Percentiles rank a stretch among this genome's conserved stretches.
Evolutionary conservation across 2,113 vertebrate genomes (phyloP).

Genomic region (Saimiri boliviensis): DNA sequence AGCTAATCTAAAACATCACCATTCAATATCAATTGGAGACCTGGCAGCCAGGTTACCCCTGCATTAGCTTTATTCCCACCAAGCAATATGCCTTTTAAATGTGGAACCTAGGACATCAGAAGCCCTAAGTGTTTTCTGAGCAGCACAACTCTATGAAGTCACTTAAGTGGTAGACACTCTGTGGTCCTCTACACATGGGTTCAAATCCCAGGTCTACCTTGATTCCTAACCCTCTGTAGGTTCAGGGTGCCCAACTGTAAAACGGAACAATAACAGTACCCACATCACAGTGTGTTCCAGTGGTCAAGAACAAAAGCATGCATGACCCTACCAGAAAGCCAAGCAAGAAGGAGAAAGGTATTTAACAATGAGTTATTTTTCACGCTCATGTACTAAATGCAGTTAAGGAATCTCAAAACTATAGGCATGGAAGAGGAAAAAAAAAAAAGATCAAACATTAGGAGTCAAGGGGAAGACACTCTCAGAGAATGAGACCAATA

Average conservation of each 20-base stretch:
- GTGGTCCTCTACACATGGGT: background rate
- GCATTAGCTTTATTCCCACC: background rate
- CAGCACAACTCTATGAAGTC: background rate
- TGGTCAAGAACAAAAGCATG: background rate
- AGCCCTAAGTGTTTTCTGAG: background rate
- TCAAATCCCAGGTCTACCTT: background rate
- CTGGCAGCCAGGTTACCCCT: background rate
- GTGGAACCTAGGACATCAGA: background rate
- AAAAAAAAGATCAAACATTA: background rate
- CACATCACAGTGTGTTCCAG: background rate
- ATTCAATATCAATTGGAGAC: fast-evolving
- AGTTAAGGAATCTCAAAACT: background rate
- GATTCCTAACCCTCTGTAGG: background rate
- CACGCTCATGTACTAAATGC: background rate
- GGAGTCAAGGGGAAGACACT: background rate
- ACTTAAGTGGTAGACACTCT: background rate
- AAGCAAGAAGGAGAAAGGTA: background rate
- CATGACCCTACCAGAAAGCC: background rate
- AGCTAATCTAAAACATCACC: background rate
- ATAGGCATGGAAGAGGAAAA: background rate
- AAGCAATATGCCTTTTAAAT: background rate
- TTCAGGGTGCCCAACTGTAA: background rate
- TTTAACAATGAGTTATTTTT: background rate
- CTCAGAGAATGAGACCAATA: background rate
- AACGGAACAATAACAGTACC: background rate